Evolutionary conservation across 1,140 invertebrate genomes (phyloP), one percentile per base, ranked within the genome.

Genomic region (Camponotus pennsylvanicus): DNA sequence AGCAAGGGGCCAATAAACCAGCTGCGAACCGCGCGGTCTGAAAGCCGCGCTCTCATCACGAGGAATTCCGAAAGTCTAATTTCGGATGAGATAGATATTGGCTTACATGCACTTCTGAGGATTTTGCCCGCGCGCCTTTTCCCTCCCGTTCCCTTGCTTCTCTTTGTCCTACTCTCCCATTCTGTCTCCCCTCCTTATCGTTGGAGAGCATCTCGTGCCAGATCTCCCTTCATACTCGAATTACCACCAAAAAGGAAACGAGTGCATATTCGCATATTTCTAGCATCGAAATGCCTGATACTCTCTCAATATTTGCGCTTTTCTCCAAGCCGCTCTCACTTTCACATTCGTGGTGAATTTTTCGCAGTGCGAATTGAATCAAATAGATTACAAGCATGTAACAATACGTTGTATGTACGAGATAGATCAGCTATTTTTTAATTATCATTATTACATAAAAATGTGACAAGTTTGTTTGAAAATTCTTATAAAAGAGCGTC

Each of bases 31-130:
- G 73, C 85, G 86, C 87, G 88, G 85, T 88, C 75, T 89, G 86
- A 71, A 84, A 84, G 63, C 85, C 80, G 76, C 15, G 21, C 45
- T 67, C 71, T 78, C 80, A 63, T 61, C 61, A 75, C 64, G 77
- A 90, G 84, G 87, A 92, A 92, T 93, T 92, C 85, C 91, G 78
- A 91, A 91, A 92, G 82, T 93, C 91, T 91, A 92, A 93, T 92
- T 92, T 90, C 89, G 90, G 87, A 88, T 88, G 89, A 87, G 90
- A 93, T 90, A 86, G 87, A 90, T 93, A 92, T 91, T 90, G 88
- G 91, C 87, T 91, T 91, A 89, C 88, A 89, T 86, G 87, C 92
- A 89, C 89, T 89, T 91, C 80, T 88, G 79, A 87, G 90, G 88
- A 87, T 89, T 91, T 88, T 75, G 32, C 76, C 45, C 21, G 69